Conservation (phyloP, 2,797 vertebrate genomes). For the Scomberomorus guttatus region DNA sequence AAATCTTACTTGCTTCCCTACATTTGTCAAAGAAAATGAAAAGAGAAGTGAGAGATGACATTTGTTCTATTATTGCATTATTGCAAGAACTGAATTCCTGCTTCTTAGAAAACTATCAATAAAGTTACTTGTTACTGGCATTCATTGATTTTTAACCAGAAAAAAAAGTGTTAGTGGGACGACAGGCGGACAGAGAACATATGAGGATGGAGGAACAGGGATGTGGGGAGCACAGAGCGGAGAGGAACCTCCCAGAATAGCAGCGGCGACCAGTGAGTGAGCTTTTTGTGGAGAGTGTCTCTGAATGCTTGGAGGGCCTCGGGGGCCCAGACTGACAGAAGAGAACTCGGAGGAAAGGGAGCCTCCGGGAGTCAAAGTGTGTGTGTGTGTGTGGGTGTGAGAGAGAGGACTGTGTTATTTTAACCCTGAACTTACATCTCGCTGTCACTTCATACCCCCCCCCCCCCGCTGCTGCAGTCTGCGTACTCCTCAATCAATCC, state of each 20-base stretch:
- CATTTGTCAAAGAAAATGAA: background rate
- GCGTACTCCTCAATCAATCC: constrained; percentile 39
- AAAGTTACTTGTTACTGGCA: background rate
- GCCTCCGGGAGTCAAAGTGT: constrained; percentile 52
- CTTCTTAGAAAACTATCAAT: background rate
- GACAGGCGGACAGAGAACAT: constrained; percentile 14
- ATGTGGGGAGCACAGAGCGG: constrained; percentile 8
- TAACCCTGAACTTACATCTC: constrained; percentile 77
- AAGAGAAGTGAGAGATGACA: background rate
- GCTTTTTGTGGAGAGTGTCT: constrained; percentile 80
- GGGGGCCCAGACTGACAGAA: constrained; percentile 75
- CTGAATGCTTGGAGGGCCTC: constrained; percentile 81
- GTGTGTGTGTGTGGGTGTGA: constrained; percentile 37
- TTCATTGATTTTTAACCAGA: background rate
- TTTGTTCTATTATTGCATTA: background rate
- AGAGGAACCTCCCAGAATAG: constrained; percentile 77
- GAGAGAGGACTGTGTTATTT: constrained; percentile 77
- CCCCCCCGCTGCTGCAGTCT: background rate
- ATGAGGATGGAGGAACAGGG: constrained; percentile 36
- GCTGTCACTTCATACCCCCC: constrained; percentile 48
- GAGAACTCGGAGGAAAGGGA: constrained; percentile 69
- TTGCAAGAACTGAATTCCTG: background rate
- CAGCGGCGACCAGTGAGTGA: constrained; percentile 63
- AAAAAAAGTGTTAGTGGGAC: background rate
- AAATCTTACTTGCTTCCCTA: background rate